Percentiles rank a stretch among this genome's conserved stretches.
Conservation (phyloP, 1,140 invertebrate genomes). For the Triops longicaudatus region DNA sequence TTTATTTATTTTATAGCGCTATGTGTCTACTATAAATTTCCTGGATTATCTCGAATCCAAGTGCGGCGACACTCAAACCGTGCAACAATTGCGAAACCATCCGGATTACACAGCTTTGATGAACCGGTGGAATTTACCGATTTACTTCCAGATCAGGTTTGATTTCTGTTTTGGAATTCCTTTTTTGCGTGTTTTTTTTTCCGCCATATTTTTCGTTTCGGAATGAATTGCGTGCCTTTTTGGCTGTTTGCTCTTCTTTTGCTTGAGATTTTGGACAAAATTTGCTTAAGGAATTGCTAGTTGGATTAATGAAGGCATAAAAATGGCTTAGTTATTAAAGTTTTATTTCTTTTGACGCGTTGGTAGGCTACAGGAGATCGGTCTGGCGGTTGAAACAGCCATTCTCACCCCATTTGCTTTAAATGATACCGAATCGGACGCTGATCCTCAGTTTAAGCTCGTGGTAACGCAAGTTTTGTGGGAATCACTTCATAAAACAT, state of each 20-base stretch:
- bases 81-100: slow-evolving; percentile 50
- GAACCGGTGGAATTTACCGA: slow-evolving; percentile 82
- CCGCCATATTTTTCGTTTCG: slow-evolving; percentile 31
- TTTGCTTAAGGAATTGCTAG: too few species aligned
- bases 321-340: too few species aligned
- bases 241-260: too few species aligned
- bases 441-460: slow-evolving; percentile 31
- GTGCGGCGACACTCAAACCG: slow-evolving; percentile 49
- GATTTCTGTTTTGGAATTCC: slow-evolving; percentile 19
- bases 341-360: too few species aligned
- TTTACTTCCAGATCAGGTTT: slow-evolving; percentile 84
- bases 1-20: slow-evolving; percentile 50
- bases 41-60: slow-evolving; percentile 61
- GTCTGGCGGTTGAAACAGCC: slow-evolving; percentile 53
- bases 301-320: too few species aligned
- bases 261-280: too few species aligned
- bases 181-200: slow-evolving; percentile 28
- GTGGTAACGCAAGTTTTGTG: slow-evolving; percentile 34
- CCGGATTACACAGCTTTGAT: slow-evolving; percentile 62
- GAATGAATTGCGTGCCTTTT: too few species aligned
- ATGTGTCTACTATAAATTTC: slow-evolving; percentile 69
- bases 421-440: not conserved
- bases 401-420: slow-evolving; percentile 40
- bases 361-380: slow-evolving; percentile 74
- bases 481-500: slow-evolving; percentile 38